phyloP scores from a whole-genome alignment of 2,888 invertebrate species.

The Melinaea marsaeus region DNA sequence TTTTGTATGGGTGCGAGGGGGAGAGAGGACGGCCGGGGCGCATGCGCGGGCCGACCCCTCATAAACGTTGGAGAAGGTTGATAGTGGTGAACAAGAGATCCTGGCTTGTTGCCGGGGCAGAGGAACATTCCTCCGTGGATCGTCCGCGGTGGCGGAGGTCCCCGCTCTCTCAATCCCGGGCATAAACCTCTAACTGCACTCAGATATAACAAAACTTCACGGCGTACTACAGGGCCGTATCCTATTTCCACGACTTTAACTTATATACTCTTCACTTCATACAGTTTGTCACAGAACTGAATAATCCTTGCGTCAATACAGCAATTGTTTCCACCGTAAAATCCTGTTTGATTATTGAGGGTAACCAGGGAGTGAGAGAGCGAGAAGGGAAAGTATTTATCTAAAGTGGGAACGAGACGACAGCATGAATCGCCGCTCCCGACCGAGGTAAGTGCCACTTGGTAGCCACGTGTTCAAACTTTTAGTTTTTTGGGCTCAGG shows the following conservation, averaged over 20 bases:
- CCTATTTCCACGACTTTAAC: constrained; percentile 14
- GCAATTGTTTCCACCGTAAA: constrained; percentile 19
- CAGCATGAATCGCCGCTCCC: constrained; percentile 65
- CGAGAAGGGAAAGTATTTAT: constrained; percentile 61
- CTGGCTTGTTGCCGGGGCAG: constrained; percentile 64
- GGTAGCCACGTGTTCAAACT: constrained; percentile 69
- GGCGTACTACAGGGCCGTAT: constrained; percentile 22
- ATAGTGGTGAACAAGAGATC: constrained; percentile 64
- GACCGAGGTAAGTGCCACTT: constrained; percentile 71
- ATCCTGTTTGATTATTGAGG: constrained; percentile 28
- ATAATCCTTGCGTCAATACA: constrained; percentile 9
- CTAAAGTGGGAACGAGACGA: constrained; percentile 75
- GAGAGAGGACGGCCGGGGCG: constrained; percentile 50
- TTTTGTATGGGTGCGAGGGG: constrained; percentile 48
- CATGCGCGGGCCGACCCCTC: constrained; percentile 73
- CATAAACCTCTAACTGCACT: constrained; percentile 44
- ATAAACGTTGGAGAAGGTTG: constrained; percentile 64
- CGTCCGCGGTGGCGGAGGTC: constrained; percentile 73
- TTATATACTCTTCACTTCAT: constrained; percentile 11
- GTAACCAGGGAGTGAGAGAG: constrained; percentile 70
- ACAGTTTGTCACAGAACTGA: too few relatives aligned
- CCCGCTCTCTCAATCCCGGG: constrained; percentile 69
- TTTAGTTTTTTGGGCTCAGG: constrained; percentile 44
- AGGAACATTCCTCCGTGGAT: constrained; percentile 72
- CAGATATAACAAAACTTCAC: constrained; percentile 13